These are phyloP conservation scores for Heterochromis multidens DNA, from an alignment of 2,113 vertebrate genomes.

Conservation along the genomic window DNA sequence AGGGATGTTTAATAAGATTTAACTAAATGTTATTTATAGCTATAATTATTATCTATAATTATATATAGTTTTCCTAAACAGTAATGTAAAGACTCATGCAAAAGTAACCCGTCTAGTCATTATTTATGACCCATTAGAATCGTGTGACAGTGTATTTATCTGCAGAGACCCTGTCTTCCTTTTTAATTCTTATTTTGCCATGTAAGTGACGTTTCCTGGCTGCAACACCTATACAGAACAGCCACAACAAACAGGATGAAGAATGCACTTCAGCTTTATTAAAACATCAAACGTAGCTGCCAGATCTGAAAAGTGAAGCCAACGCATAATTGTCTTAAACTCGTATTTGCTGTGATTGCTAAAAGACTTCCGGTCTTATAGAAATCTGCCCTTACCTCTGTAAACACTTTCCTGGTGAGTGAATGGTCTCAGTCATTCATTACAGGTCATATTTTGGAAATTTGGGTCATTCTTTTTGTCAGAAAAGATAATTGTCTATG, in stretches of 20 bases:
- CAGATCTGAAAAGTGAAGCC: not conserved
- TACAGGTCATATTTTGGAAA: not conserved
- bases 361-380: not conserved
- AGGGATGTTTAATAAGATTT: not conserved
- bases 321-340: not conserved
- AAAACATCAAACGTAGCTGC: not conserved
- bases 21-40: not conserved
- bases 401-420: not conserved
- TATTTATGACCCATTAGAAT: not conserved
- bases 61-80: not conserved
- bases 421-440: not conserved
- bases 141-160: not conserved
- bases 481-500: not conserved
- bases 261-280: not conserved
- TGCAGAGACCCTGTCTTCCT: not conserved
- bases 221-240: not conserved
- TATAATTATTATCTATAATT: not conserved
- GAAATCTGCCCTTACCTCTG: too few relatives aligned
- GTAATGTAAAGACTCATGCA: too few relatives aligned
- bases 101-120: not conserved
- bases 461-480: not conserved
- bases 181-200: not conserved
- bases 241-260: not conserved
- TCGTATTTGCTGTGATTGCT: not conserved
- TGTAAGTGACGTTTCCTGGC: not conserved